Evolutionary conservation across 2,797 vertebrate genomes (phyloP).

Genomic region (Phyllotis vaccarum): DNA sequence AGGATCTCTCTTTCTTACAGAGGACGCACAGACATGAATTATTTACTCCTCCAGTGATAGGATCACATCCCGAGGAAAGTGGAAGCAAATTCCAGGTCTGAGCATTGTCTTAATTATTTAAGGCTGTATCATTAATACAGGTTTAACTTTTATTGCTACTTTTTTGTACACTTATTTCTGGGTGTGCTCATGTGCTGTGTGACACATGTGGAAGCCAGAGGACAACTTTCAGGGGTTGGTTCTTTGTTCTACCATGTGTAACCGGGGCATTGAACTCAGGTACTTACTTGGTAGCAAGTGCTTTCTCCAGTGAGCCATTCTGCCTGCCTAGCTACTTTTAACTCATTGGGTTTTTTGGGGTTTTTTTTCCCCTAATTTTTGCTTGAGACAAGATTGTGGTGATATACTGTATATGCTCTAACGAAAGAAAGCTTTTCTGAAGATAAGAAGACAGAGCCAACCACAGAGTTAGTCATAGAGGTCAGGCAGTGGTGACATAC

Average conservation of each 20-base stretch:
- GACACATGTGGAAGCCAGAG: background rate
- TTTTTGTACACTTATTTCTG: background rate
- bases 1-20: slow-evolving; percentile 86
- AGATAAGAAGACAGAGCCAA: no score
- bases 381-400: background rate
- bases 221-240: background rate
- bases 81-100: slow-evolving; percentile 98
- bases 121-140: background rate
- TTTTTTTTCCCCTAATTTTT: background rate
- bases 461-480: no score
- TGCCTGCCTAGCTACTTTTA: slow-evolving; percentile 28
- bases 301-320: background rate
- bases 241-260: background rate
- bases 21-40: slow-evolving; percentile 97
- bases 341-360: slow-evolving; percentile 26
- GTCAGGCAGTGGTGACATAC: no score
- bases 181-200: background rate
- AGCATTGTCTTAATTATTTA: slow-evolving; percentile 35
- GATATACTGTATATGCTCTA: no score
- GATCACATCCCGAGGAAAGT: slow-evolving; percentile 91
- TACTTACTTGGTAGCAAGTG: background rate
- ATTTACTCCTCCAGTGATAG: slow-evolving; percentile 95
- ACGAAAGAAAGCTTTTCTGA: no score
- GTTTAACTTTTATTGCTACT: slow-evolving; percentile 56
- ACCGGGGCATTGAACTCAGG: background rate